Evolutionary conservation across 2,888 invertebrate genomes (phyloP).

Genomic region (Neoaliturus tenellus): DNA sequence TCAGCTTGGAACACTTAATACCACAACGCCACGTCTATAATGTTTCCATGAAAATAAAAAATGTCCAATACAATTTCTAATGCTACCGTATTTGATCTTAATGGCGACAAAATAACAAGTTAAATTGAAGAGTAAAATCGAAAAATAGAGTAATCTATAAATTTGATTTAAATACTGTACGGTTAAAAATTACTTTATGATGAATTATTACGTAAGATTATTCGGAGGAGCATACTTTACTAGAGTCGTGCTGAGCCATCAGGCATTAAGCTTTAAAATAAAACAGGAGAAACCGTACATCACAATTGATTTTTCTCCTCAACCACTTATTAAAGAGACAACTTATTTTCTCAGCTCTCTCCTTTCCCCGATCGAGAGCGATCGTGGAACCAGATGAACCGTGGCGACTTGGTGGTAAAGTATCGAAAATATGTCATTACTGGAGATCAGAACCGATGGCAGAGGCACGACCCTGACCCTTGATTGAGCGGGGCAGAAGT

Average conservation of each 20-base stretch:
- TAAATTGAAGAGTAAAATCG: no score
- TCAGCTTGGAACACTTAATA: no score
- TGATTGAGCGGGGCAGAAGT: not conserved
- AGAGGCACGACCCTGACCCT: slow-evolving; percentile 11
- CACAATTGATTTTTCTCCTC: not conserved
- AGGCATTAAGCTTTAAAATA: not conserved
- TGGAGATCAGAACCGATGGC: not conserved
- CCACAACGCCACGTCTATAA: no score
- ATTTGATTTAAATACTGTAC: no score
- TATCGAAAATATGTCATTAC: not conserved
- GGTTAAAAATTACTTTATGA: no score
- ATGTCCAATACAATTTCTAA: no score
- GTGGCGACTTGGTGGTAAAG: not conserved
- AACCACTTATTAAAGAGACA: not conserved
- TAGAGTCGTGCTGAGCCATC: not conserved
- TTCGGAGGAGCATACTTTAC: not conserved
- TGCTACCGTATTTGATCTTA: no score
- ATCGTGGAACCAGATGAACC: not conserved
- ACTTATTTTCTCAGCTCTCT: slow-evolving; percentile 9
- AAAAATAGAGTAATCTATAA: no score
- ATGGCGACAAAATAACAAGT: no score
- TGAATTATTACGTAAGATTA: no score
- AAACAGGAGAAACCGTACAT: not conserved
- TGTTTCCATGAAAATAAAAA: no score
- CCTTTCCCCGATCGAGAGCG: not conserved